Evolutionary conservation across 2,888 invertebrate species (phyloP).

Genomic region (Lepidochrysops patricia): DNA sequence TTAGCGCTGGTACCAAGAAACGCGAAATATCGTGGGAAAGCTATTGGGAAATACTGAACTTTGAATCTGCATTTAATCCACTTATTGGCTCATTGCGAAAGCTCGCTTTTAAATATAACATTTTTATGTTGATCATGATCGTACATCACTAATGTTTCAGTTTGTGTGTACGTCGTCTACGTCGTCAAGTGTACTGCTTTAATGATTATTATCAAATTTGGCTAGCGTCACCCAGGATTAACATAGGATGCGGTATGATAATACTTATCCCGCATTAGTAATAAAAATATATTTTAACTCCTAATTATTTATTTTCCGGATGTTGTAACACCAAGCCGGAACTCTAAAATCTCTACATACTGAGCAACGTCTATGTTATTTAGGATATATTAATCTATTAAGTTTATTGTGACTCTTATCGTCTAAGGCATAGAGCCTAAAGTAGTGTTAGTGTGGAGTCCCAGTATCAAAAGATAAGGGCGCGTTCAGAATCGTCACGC

Average conservation of each 20-base stretch:
- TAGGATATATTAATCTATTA: background rate
- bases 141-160: no score
- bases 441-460: slow-evolving; percentile 5
- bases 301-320: no score
- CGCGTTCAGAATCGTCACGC: slow-evolving; percentile 58
- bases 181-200: no score
- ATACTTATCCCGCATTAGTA: no score
- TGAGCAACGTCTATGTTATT: background rate
- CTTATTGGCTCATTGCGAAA: background rate
- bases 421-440: background rate
- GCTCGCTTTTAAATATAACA: no score
- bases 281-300: no score
- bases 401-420: background rate
- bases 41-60: background rate
- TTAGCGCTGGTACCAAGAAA: background rate
- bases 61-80: background rate
- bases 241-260: no score
- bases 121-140: no score
- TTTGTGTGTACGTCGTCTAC: no score
- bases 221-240: no score
- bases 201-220: no score
- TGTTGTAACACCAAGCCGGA: background rate
- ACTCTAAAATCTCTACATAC: background rate
- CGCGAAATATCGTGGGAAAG: slow-evolving; percentile 1
- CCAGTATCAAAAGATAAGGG: slow-evolving; percentile 48